Base-by-base conservation (phyloP, 2,113 vertebrate species). In the Myocastor coypus region DNA sequence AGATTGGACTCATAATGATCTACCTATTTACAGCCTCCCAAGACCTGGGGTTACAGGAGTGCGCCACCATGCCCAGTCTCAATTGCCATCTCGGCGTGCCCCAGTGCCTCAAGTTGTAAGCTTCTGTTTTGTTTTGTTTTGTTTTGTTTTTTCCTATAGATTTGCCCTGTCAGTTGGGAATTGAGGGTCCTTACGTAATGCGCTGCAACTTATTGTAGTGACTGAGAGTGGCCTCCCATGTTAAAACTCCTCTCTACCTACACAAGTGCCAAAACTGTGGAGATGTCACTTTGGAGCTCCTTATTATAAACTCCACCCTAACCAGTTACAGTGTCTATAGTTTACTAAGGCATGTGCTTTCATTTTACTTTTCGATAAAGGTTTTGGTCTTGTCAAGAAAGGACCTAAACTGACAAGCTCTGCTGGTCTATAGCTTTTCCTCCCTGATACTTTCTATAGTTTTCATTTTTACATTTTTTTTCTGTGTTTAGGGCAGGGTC, bases 171-270 rank as follows among this genome's bases (percentile, higher is more conserved):
- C 42, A 94, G 13, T 57, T 64, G n/a, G 57, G 26, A 89, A 14
- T 30, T 34, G 1, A 28, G 14, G 37, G 6, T n/a, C 40, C 80
- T 73, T 22, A 19, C 13, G 16, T 5, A 66, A 7, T 68, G 46
- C 0, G 1, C 0, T 52, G 6, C 14, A 3, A 7, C 42, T 6
- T 32, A 12, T 77, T 20, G 89, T 83, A 75, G 34, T n/a, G 8
- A 89, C 8, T 80, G 10, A 24, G 12, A 81, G 81, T n/a, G 20
- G 0, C 10, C 9, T 5, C 73, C 75, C 64, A 42, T 37, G 8
- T 3, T 87, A 30, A 7, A 19, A 24, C 6, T 4, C 10, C n/a
- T 82, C 19, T 87, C 40, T 19, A 87, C 7, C 22, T 28, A 61
- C 17, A 12, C 16, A 92, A 89, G 32, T 40, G 34, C 30, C 32